Conservation (phyloP, 2,797 vertebrate species). For the Coendou prehensilis region DNA sequence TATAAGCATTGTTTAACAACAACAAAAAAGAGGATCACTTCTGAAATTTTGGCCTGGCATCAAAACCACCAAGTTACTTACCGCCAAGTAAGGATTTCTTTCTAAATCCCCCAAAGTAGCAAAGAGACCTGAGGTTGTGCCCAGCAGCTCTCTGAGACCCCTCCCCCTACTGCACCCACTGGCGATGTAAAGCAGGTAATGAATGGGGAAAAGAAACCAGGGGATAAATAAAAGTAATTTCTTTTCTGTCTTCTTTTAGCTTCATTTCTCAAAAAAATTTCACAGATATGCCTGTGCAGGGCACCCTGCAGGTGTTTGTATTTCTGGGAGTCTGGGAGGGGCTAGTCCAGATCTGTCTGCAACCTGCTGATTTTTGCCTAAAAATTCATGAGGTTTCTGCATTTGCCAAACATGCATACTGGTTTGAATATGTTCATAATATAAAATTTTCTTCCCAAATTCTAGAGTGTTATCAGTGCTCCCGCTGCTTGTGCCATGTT, state of each 20-base stretch:
- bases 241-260: neutral
- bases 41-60: neutral
- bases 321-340: neutral
- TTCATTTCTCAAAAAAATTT: neutral
- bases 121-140: neutral
- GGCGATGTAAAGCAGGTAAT: neutral
- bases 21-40: neutral
- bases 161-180: rapidly evolving
- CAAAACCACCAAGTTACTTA: neutral
- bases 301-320: neutral
- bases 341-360: neutral
- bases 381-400: neutral
- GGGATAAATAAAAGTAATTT: neutral
- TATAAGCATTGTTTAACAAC: neutral
- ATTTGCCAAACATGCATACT: neutral
- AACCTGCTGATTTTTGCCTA: neutral
- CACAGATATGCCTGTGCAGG: neutral
- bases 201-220: neutral
- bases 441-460: neutral
- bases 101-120: neutral
- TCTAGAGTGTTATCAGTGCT: neutral
- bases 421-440: neutral
- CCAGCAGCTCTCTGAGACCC: neutral
- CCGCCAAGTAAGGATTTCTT: neutral
- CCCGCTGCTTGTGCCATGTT: neutral